Conservation (phyloP, 2,113 vertebrate species). For the Thunnus thynnus region DNA sequence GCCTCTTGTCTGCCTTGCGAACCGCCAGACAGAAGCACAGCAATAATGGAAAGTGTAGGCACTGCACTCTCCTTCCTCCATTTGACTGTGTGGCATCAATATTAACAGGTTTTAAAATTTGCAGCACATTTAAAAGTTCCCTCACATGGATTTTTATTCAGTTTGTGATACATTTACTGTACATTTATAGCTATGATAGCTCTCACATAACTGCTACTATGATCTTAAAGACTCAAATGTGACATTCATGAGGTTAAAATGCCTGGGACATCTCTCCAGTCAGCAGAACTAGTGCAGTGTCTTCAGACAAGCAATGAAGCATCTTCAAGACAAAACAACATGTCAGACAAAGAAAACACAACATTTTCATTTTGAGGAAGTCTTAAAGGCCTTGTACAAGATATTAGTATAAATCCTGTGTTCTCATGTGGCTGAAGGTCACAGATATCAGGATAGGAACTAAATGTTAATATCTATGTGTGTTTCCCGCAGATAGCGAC, state of each 20-base stretch:
- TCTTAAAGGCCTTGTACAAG: conserved; percentile 4
- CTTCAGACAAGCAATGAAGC: background rate
- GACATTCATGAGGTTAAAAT: background rate
- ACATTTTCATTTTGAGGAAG: background rate
- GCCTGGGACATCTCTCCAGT: background rate
- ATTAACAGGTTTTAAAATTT: conserved; percentile 45
- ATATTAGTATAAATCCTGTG: background rate
- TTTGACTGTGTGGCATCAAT: conserved; percentile 37
- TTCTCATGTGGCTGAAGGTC: background rate
- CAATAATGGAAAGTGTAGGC: conserved; percentile 69
- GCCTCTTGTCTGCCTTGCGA: conserved; percentile 63
- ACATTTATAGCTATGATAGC: no score
- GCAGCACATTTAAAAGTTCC: background rate
- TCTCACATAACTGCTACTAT: no score
- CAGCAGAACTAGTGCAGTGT: background rate
- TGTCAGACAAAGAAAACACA: background rate
- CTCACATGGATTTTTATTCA: conserved; percentile 19
- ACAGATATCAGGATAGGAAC: background rate
- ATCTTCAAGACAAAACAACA: background rate
- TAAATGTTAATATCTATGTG: conserved; percentile 4
- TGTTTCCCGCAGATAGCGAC: conserved; percentile 91
- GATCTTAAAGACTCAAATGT: no score
- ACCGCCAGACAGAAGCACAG: conserved; percentile 40
- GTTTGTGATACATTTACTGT: no score
- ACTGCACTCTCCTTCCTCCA: conserved; percentile 50